These are phyloP conservation scores for Columbina picui DNA, from an alignment of 2,113 vertebrate species.

Conservation along the genomic window DNA sequence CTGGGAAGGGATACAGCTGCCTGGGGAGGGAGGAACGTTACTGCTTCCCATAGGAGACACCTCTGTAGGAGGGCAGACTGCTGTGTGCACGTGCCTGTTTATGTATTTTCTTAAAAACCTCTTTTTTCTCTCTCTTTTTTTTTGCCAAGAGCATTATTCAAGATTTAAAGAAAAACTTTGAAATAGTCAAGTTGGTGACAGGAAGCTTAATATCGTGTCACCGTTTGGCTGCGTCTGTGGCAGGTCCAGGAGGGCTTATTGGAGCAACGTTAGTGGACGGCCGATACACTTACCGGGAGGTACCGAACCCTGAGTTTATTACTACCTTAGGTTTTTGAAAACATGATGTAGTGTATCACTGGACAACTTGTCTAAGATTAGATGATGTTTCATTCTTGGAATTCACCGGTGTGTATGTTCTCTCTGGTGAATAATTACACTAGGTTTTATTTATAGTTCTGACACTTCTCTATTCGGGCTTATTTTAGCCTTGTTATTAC, in stretches of 20 bases:
- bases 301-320: slow-evolving; percentile 42
- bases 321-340: background rate
- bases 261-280: slow-evolving; percentile 91
- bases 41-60: background rate
- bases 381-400: background rate
- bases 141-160: slow-evolving; percentile 93
- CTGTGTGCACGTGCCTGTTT: fast-evolving
- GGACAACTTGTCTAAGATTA: background rate
- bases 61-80: background rate
- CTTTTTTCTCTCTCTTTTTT: background rate
- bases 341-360: background rate
- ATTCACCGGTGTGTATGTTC: background rate
- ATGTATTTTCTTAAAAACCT: background rate
- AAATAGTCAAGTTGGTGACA: slow-evolving; percentile 97
- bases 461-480: fast-evolving
- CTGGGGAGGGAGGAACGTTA: background rate
- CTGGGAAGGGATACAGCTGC: background rate
- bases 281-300: slow-evolving; percentile 96
- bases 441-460: background rate
- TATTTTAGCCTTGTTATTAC: background rate
- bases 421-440: background rate
- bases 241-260: slow-evolving; percentile 88
- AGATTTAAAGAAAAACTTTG: slow-evolving; percentile 98
- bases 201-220: slow-evolving; percentile 95
- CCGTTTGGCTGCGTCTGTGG: slow-evolving; percentile 85